phyloP scores from a whole-genome alignment of 23 tunicate genomes.

The Corella eumyota region DNA sequence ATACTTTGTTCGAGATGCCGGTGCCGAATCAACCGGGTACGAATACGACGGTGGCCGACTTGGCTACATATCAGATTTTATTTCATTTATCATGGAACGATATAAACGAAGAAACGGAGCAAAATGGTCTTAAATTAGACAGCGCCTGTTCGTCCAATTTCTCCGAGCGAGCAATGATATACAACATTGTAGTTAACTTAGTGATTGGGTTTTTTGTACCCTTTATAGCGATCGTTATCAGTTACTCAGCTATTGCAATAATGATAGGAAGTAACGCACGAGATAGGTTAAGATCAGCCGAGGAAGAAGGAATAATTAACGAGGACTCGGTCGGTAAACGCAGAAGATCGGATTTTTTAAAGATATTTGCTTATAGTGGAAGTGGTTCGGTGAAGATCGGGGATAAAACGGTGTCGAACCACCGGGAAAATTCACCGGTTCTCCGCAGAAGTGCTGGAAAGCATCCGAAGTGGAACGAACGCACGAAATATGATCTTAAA shows the following conservation, averaged over 20 bases:
- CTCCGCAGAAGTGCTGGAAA: conserved; percentile 9
- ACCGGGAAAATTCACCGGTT: conserved; percentile 15
- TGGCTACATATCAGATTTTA: too few species aligned
- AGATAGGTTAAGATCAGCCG: conserved; percentile 26
- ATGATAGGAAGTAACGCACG: conserved; percentile 64
- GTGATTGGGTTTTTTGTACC: conserved; percentile 83
- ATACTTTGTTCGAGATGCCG: too few species aligned
- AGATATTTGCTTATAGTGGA: conserved; percentile 31
- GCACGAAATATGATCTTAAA: neutral
- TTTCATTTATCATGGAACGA: too few species aligned
- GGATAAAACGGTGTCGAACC: conserved; percentile 13
- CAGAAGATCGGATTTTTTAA: conserved; percentile 74
- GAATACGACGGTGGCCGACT: conserved; percentile 1
- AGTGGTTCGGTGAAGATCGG: conserved; percentile 14
- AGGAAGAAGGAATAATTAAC: neutral
- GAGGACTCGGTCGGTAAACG: conserved; percentile 20
- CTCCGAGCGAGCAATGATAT: conserved; percentile 25
- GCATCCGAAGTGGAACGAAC: neutral
- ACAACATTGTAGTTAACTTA: conserved; percentile 47
- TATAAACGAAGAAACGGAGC: too few species aligned
- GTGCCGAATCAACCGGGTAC: too few species aligned
- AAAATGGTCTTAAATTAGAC: too few species aligned
- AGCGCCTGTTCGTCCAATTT: conserved; percentile 44
- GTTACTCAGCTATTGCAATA: conserved; percentile 57
- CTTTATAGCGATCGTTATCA: conserved; percentile 39